Percentiles rank a stretch among this genome's conserved stretches.
Evolutionary conservation across 2,888 invertebrate genomes (phyloP).

Genomic region (Cecidostiba fungosa): DNA sequence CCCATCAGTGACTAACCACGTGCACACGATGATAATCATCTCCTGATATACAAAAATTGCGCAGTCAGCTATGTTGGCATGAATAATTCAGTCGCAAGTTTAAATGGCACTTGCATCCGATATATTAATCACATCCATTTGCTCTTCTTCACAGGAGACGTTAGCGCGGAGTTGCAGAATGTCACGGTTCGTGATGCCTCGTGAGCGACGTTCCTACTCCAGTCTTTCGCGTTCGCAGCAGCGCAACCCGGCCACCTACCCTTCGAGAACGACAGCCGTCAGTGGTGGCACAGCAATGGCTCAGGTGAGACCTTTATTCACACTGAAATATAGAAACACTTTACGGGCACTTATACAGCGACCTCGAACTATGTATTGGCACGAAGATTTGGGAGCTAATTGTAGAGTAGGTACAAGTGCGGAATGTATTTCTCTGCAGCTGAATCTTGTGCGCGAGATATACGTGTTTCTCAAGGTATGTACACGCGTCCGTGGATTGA

Average conservation of each 20-base stretch:
- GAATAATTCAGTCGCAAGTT: conserved; percentile 25
- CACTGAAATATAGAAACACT: too few species aligned
- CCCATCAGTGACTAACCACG: not conserved
- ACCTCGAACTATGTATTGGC: not conserved
- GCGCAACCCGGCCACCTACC: conserved; percentile 80
- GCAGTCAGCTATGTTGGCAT: not conserved
- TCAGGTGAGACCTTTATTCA: conserved; percentile 66
- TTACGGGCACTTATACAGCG: not conserved
- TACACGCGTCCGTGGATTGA: too few species aligned
- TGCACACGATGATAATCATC: not conserved
- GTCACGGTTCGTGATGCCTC: conserved; percentile 68
- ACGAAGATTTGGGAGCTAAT: not conserved
- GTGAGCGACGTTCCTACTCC: conserved; percentile 83
- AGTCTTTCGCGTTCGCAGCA: conserved; percentile 82
- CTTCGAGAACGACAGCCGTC: conserved; percentile 74
- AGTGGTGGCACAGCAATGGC: conserved; percentile 69
- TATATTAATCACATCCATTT: conserved; percentile 27
- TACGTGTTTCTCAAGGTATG: too few species aligned
- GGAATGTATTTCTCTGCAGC: too few species aligned
- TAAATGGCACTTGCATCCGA: not conserved
- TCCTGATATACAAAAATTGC: conserved; percentile 5
- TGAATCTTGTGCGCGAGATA: too few species aligned
- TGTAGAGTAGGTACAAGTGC: not conserved
- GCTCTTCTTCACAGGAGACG: conserved; percentile 82
- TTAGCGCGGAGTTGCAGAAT: conserved; percentile 81